phyloP scores from a whole-genome alignment of 2,113 vertebrate genomes.

The Hippocampus comes region DNA sequence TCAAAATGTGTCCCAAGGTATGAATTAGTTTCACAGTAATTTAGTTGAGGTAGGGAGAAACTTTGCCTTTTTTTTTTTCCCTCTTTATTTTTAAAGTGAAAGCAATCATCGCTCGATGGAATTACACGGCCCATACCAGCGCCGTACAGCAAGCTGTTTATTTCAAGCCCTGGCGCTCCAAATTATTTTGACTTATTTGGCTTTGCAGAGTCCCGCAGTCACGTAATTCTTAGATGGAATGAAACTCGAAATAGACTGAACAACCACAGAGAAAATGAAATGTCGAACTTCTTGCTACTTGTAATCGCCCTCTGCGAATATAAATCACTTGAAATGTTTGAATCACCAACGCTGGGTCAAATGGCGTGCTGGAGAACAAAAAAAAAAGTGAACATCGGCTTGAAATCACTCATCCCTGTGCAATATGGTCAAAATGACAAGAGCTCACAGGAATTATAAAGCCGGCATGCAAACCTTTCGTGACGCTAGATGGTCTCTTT shows the following conservation, averaged over 20 bases:
- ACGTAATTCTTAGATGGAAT: conserved; percentile 18
- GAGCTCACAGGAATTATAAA: too few species aligned
- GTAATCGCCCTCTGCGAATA: conserved; percentile 1
- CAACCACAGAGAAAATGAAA: conserved; percentile 18
- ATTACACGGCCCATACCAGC: conserved; percentile 21
- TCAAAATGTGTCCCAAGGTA: background rate
- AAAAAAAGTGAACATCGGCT: background rate
- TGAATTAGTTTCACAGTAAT: background rate
- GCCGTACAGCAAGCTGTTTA: conserved; percentile 35
- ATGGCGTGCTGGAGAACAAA: background rate
- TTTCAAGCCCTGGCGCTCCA: conserved; percentile 54
- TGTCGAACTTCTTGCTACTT: conserved; percentile 9
- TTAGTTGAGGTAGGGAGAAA: background rate
- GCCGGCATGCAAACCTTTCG: too few species aligned
- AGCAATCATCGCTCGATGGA: conserved; percentile 8
- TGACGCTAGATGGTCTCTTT: background rate
- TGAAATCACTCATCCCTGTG: background rate
- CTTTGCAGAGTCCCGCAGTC: conserved; percentile 35
- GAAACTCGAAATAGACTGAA: conserved; percentile 26
- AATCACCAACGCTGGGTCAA: background rate
- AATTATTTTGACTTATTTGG: conserved; percentile 43
- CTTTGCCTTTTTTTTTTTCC: background rate
- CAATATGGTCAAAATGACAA: background rate
- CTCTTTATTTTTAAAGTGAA: background rate
- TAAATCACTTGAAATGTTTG: background rate